Evolutionary conservation across 92 coral and sea anemone genomes (phyloP).

Genomic region (Heliopora coerulea): DNA sequence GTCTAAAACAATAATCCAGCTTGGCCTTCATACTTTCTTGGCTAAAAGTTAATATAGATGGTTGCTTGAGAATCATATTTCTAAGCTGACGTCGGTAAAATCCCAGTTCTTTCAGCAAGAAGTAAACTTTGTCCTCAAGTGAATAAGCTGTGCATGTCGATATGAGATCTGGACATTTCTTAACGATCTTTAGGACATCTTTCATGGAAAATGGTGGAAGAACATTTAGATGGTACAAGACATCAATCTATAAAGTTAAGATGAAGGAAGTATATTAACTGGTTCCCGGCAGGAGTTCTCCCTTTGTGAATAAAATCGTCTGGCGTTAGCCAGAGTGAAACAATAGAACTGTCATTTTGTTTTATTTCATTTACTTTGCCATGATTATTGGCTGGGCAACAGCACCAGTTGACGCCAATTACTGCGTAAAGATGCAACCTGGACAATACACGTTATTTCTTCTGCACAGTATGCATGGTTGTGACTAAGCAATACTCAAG

Average conservation of each 20-base stretch:
- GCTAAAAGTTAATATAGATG: conserved; percentile 83
- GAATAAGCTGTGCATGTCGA: conserved; percentile 70
- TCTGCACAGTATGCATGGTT: too few relatives aligned
- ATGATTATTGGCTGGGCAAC: too few relatives aligned
- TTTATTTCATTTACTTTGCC: too few relatives aligned
- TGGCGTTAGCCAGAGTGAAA: too few relatives aligned
- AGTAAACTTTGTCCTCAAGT: conserved; percentile 56
- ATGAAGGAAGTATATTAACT: not conserved
- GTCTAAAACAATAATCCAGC: conserved; percentile 71
- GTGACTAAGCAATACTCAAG: too few relatives aligned
- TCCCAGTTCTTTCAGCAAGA: conserved; percentile 73
- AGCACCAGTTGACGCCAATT: too few relatives aligned
- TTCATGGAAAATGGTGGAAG: conserved; percentile 80
- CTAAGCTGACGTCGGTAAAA: conserved; percentile 82
- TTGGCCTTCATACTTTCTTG: conserved; percentile 66
- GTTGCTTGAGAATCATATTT: conserved; percentile 87
- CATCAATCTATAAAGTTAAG: conserved; percentile 56
- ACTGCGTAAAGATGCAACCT: too few relatives aligned
- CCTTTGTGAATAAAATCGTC: too few relatives aligned
- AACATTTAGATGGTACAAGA: conserved; percentile 52
- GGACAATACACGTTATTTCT: too few relatives aligned
- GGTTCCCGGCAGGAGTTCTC: too few relatives aligned
- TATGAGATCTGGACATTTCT: conserved; percentile 84
- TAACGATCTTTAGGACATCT: conserved; percentile 78
- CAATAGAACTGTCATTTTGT: too few relatives aligned